phyloP scores from a whole-genome alignment of 2,888 invertebrate species.

The Linnaemya vulpina region DNA sequence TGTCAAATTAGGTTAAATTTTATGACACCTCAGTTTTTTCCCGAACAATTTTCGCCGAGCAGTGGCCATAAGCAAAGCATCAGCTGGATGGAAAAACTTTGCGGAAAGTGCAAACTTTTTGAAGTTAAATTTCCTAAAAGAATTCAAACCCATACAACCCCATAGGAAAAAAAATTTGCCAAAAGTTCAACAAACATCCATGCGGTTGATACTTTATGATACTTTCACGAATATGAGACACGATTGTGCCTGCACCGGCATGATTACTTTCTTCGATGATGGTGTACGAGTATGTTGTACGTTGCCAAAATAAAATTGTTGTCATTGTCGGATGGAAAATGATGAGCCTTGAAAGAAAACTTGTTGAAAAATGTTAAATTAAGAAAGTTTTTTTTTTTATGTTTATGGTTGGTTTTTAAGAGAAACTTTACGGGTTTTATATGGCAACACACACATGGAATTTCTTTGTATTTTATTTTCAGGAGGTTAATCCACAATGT shows the following conservation, averaged over 20 bases:
- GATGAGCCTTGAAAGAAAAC: slow-evolving; percentile 42
- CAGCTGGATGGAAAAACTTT: neutral
- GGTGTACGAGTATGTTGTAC: neutral
- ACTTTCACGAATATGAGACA: slow-evolving; percentile 29
- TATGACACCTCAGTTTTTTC: slow-evolving; percentile 75
- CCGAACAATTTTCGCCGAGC: slow-evolving; percentile 12
- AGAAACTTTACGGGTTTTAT: slow-evolving; percentile 32
- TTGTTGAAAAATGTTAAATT: slow-evolving; percentile 65
- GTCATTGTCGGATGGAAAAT: slow-evolving; percentile 27
- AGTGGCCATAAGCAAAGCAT: neutral
- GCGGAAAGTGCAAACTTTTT: slow-evolving; percentile 2
- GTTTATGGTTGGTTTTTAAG: slow-evolving; percentile 41
- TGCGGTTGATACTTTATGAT: slow-evolving; percentile 57
- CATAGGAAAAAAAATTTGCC: slow-evolving; percentile 22
- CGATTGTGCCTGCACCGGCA: slow-evolving; percentile 31
- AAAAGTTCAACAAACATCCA: slow-evolving; percentile 57
- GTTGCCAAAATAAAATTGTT: slow-evolving; percentile 18
- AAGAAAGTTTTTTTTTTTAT: slow-evolving; percentile 57
- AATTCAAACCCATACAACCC: slow-evolving; percentile 22
- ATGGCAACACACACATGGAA: neutral
- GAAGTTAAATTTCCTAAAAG: neutral
- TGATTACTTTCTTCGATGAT: neutral
- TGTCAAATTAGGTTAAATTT: slow-evolving; percentile 82
- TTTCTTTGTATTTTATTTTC: neutral
- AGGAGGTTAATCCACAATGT: slow-evolving; percentile 13